A percentile compares a stretch with the other conserved stretches of the same genome.
These are phyloP conservation scores for Typhlichthys eigenmanni DNA, from an alignment of 2,797 vertebrate species.

Conservation along the genomic window DNA sequence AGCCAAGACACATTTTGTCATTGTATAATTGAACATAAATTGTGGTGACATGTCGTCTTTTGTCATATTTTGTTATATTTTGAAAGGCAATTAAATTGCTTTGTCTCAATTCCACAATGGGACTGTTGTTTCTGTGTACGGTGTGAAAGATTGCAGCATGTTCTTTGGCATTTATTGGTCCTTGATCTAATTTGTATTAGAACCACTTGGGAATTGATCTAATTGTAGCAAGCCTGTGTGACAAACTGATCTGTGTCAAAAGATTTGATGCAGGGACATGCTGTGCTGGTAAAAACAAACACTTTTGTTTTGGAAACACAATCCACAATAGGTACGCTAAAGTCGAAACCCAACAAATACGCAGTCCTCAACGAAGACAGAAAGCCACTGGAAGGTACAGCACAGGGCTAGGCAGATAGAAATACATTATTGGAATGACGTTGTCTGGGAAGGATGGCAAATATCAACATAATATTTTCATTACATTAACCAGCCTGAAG, in stretches of 20 bases:
- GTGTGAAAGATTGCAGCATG: constrained; percentile 6
- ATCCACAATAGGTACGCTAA: too few relatives aligned
- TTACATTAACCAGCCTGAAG: not conserved
- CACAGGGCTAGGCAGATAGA: not conserved
- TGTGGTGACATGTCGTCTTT: constrained; percentile 5
- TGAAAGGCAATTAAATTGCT: constrained; percentile 29
- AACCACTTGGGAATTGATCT: constrained; percentile 27
- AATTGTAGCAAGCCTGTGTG: constrained; percentile 23
- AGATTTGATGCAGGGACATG: constrained; percentile 8
- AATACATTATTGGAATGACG: not conserved
- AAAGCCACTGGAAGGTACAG: not conserved
- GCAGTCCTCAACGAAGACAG: not conserved
- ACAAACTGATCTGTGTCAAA: not conserved
- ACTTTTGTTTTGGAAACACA: too few relatives aligned
- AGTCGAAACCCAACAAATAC: too few relatives aligned
- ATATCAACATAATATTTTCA: not conserved
- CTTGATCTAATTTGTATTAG: constrained; percentile 42
- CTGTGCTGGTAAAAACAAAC: not conserved
- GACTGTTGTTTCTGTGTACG: constrained; percentile 1
- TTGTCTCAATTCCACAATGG: constrained; percentile 16
- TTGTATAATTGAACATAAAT: constrained; percentile 13
- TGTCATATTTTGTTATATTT: constrained; percentile 1
- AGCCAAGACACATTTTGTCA: constrained; percentile 5
- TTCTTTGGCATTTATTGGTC: constrained; percentile 1
- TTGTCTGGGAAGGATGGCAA: not conserved